A percentile compares a stretch with the other conserved stretches of the same genome.
phyloP scores from a whole-genome alignment of 2,113 vertebrate species.

The Lepus europaeus region DNA sequence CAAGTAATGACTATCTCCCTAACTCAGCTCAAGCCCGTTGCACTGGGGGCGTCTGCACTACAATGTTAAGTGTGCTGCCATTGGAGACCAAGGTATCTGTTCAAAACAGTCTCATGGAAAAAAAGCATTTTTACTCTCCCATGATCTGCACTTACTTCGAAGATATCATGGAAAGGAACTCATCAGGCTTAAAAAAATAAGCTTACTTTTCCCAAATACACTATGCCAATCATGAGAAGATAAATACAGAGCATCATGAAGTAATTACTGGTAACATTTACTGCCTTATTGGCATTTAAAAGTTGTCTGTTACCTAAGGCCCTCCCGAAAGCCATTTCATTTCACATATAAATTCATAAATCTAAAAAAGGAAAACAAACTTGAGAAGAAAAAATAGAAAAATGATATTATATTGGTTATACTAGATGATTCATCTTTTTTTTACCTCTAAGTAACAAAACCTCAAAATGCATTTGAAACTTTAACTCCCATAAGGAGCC shows the following conservation, averaged over 20 bases:
- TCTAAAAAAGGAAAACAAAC: conserved; percentile 33
- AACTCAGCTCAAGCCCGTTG: conserved; percentile 8
- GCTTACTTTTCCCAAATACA: conserved; percentile 15
- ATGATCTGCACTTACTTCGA: conserved; percentile 35
- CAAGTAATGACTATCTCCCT: conserved; percentile 33
- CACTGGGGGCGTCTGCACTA: neutral
- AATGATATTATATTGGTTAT: neutral
- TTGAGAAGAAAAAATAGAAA: conserved; percentile 42
- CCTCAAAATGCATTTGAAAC: conserved; percentile 45
- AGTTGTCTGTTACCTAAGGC: conserved; percentile 27
- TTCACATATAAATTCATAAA: conserved; percentile 53
- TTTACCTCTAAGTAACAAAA: conserved; percentile 51
- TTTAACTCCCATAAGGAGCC: neutral
- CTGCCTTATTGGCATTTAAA: conserved; percentile 12
- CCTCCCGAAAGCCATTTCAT: conserved; percentile 41
- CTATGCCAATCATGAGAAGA: conserved; percentile 5
- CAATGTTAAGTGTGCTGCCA: neutral
- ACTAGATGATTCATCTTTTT: conserved; percentile 1
- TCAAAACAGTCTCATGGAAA: conserved; percentile 16
- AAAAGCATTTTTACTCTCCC: conserved; percentile 7
- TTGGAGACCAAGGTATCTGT: neutral
- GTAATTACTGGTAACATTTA: conserved; percentile 47
- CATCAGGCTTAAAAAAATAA: conserved; percentile 35
- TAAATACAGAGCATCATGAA: neutral
- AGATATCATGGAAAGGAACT: conserved; percentile 17